These are phyloP conservation scores for Cosmorhoe ocellata DNA, from an alignment of 2,888 invertebrate species.

Conservation along the genomic window DNA sequence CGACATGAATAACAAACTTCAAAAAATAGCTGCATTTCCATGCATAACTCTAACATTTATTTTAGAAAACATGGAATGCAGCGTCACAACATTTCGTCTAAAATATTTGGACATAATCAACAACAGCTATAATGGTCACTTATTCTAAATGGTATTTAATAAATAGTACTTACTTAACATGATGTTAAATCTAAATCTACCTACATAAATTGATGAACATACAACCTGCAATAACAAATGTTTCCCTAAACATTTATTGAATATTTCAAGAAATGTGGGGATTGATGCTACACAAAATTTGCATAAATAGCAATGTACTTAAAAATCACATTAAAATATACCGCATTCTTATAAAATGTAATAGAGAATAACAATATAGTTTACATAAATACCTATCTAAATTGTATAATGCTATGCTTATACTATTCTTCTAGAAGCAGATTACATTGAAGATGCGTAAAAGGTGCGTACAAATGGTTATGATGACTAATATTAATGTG, in stretches of 20 bases:
- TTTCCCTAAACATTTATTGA: constrained; percentile 28
- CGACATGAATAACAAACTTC: constrained; percentile 27
- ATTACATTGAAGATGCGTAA: constrained; percentile 23
- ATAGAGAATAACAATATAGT: constrained; percentile 19
- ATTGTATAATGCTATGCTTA: constrained; percentile 17
- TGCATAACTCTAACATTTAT: constrained; percentile 13
- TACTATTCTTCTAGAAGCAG: constrained; percentile 26
- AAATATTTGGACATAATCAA: constrained; percentile 43
- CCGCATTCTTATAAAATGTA: constrained; percentile 18
- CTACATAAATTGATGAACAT: constrained; percentile 36
- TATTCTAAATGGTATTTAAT: constrained; percentile 51
- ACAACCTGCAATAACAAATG: constrained; percentile 31
- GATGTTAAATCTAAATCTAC: constrained; percentile 43
- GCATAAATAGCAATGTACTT: constrained; percentile 16
- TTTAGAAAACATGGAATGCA: constrained; percentile 32
- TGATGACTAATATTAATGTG: constrained; percentile 28
- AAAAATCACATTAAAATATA: constrained; percentile 18
- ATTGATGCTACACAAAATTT: constrained; percentile 15
- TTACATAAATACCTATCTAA: constrained; percentile 27
- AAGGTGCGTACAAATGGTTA: constrained; percentile 25
- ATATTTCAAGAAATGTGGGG: constrained; percentile 26
- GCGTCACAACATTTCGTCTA: constrained; percentile 30
- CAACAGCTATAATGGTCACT: constrained; percentile 52
- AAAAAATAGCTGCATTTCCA: constrained; percentile 31
- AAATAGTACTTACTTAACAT: constrained; percentile 59